Evolutionary conservation across 2,113 vertebrate genomes (phyloP).

Genomic region (Pan paniscus): DNA sequence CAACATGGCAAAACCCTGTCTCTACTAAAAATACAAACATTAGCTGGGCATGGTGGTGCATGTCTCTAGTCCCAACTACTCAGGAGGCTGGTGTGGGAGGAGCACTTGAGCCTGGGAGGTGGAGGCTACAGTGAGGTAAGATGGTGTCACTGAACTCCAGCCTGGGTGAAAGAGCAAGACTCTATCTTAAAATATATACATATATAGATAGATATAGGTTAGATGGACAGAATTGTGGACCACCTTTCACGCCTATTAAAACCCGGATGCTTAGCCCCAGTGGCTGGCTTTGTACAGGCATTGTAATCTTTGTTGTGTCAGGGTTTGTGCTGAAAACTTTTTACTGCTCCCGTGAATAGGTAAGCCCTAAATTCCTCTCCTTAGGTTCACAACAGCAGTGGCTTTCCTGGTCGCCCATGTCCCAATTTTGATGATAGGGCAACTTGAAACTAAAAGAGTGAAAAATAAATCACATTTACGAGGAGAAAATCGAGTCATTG

Average conservation of each 20-base stretch:
- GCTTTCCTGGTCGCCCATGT: background rate
- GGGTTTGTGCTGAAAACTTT: background rate
- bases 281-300: fast-evolving
- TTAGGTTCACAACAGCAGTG: background rate
- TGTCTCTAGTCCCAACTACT: too few species aligned
- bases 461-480: conserved; percentile 55
- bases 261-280: fast-evolving
- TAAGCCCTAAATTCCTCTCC: conserved; percentile 12
- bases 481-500: conserved; percentile 60
- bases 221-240: background rate
- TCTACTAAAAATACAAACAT: too few species aligned
- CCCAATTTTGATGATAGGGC: background rate
- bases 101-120: too few species aligned
- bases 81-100: too few species aligned
- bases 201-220: too few species aligned
- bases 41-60: too few species aligned
- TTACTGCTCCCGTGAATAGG: background rate
- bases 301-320: too few species aligned
- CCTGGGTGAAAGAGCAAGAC: too few species aligned
- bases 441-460: background rate
- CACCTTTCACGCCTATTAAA: background rate
- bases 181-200: too few species aligned
- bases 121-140: too few species aligned
- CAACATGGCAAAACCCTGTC: too few species aligned
- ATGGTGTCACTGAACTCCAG: too few species aligned